Evolutionary conservation across 2,113 vertebrate genomes (phyloP).

Genomic region (Vireo altiloquus): DNA sequence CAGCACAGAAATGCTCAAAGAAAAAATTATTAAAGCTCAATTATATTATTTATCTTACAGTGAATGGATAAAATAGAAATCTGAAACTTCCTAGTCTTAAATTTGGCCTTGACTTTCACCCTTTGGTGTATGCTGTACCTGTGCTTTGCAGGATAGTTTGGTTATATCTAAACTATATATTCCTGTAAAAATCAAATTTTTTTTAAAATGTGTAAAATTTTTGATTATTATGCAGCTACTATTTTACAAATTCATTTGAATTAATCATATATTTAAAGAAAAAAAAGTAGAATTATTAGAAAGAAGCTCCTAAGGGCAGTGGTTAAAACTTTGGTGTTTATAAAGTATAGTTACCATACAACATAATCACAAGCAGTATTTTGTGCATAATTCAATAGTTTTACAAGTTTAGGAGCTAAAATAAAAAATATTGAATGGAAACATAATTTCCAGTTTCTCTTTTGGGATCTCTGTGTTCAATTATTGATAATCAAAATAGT

Average conservation of each 20-base stretch:
- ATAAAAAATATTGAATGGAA: not conserved
- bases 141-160: not conserved
- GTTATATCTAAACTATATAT: not conserved
- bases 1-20: not conserved
- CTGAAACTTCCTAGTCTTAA: not conserved
- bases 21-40: not conserved
- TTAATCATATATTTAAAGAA: not conserved
- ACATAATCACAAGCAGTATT: not conserved
- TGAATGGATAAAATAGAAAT: not conserved
- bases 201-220: not conserved
- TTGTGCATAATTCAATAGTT: not conserved
- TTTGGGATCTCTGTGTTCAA: not conserved
- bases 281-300: not conserved
- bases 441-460: not conserved
- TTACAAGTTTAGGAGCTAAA: not conserved
- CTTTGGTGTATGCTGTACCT: not conserved
- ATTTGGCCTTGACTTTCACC: not conserved
- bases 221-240: not conserved
- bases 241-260: not conserved
- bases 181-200: not conserved
- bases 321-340: not conserved
- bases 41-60: not conserved
- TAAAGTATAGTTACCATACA: not conserved
- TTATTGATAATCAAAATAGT: conserved; percentile 42
- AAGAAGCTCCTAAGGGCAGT: not conserved